Evolutionary conservation across 2,888 invertebrate species (phyloP).

Genomic region (Rhimphoctona megacephalus): DNA sequence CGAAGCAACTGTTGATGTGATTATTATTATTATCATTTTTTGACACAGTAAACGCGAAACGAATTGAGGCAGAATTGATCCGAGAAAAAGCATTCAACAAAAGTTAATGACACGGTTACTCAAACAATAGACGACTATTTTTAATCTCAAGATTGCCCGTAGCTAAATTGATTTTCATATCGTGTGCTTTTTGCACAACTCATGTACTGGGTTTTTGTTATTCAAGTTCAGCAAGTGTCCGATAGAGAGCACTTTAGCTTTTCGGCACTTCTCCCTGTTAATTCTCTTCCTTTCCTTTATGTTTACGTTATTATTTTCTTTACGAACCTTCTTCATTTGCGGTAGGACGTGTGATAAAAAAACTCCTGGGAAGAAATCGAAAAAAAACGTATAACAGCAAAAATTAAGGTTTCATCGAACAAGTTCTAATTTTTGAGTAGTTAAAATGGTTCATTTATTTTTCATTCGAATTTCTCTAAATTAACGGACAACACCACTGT

Average conservation of each 20-base stretch:
- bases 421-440: neutral
- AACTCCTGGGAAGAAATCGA: neutral
- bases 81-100: neutral
- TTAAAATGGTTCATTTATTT: neutral
- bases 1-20: neutral
- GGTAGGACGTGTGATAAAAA: neutral
- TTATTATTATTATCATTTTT: conserved; percentile 3
- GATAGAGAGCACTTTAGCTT: neutral
- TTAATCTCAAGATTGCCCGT: conserved; percentile 12
- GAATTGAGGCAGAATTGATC: neutral
- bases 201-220: neutral
- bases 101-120: neutral
- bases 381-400: neutral
- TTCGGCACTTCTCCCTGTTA: neutral
- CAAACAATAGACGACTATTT: conserved; percentile 2
- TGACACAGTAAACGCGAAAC: conserved; percentile 4
- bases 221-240: conserved; percentile 11
- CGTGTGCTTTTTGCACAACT: conserved; percentile 24
- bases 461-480: neutral
- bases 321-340: neutral
- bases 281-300: neutral
- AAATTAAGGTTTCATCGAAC: neutral
- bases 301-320: neutral
- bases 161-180: conserved; percentile 2
- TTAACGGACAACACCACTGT: no score